phyloP scores from a whole-genome alignment of 2,888 invertebrate species.

The Actias luna region DNA sequence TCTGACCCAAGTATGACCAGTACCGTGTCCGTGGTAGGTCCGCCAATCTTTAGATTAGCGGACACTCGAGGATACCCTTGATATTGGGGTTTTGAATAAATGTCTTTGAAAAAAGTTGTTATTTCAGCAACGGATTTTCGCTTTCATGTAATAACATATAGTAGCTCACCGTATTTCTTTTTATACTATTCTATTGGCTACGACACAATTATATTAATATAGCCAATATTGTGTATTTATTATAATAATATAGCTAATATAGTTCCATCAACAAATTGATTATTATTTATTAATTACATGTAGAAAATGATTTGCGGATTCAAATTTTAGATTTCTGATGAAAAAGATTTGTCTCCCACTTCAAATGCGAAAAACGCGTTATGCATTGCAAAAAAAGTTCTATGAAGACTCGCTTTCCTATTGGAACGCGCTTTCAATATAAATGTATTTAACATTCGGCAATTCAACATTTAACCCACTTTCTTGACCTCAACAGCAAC shows the following conservation, averaged over 20 bases:
- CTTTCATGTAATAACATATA: background rate
- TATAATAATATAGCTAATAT: too few relatives aligned
- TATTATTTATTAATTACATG: background rate
- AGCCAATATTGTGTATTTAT: too few relatives aligned
- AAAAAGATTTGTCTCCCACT: background rate
- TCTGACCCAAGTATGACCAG: constrained; percentile 76
- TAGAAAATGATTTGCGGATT: background rate
- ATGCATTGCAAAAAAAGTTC: background rate
- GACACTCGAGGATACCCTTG: constrained; percentile 46
- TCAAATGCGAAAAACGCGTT: background rate
- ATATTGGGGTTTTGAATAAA: constrained; percentile 29
- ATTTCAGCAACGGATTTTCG: background rate
- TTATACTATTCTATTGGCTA: too few relatives aligned
- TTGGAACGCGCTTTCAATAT: background rate
- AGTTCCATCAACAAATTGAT: too few relatives aligned
- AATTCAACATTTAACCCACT: background rate
- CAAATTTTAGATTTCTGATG: background rate
- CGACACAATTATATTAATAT: too few relatives aligned
- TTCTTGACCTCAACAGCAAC: background rate
- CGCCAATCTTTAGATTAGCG: constrained; percentile 58
- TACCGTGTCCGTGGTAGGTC: constrained; percentile 36
- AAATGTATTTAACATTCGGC: constrained; percentile 1
- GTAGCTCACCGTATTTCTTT: background rate
- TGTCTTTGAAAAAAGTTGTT: background rate
- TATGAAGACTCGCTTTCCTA: background rate